Evolutionary conservation across 2,113 vertebrate genomes (phyloP).

Genomic region (Esox niger): DNA sequence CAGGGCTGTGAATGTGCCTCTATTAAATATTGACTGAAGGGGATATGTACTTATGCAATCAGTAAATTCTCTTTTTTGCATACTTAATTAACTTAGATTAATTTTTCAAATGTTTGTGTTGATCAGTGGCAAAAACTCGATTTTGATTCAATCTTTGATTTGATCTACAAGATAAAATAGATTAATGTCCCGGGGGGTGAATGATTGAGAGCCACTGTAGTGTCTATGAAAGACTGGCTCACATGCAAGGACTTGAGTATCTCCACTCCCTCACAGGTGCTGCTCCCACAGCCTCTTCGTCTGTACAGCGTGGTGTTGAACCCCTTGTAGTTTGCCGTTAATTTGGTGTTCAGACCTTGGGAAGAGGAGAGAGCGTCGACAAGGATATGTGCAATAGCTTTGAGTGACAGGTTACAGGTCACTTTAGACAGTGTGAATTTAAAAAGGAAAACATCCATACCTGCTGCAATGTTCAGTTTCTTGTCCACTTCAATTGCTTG

Average conservation of each 20-base stretch:
- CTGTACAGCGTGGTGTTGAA: conserved; percentile 75
- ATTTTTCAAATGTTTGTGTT: no score
- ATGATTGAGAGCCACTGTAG: no score
- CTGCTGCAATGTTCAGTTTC: conserved; percentile 32
- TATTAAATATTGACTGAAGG: no score
- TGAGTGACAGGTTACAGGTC: neutral
- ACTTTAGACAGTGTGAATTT: neutral
- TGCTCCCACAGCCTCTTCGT: conserved; percentile 83
- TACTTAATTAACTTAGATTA: no score
- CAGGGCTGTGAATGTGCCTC: no score
- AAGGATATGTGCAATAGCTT: neutral
- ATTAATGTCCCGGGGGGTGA: no score
- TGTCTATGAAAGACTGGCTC: conserved; percentile 46
- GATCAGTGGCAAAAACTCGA: no score
- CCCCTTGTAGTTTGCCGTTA: conserved; percentile 66
- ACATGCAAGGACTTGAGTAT: conserved; percentile 83
- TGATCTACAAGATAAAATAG: no score
- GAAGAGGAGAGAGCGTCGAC: conserved; percentile 5
- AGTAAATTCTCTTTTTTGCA: no score
- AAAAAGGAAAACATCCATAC: conserved; percentile 39
- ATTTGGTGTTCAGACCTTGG: conserved; percentile 55
- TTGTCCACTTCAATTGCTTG: conserved; percentile 67
- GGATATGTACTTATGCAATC: no score
- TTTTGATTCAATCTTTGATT: no score
- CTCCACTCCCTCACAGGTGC: conserved; percentile 89